Evolutionary conservation across 2,888 invertebrate species (phyloP).

Genomic region (Apocheima hispidaria): DNA sequence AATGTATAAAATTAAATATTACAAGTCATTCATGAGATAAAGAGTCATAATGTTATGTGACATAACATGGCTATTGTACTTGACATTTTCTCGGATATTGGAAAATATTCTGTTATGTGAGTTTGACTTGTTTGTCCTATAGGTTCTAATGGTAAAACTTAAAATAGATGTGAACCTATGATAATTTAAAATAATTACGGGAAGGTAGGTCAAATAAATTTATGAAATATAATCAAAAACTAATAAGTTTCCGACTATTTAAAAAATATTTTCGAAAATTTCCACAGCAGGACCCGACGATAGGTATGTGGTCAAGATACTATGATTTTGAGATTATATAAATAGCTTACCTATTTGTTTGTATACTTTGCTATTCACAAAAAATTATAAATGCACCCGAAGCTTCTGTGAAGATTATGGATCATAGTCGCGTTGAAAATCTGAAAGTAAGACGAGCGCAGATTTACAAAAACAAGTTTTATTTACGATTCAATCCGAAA

Average conservation of each 20-base stretch:
- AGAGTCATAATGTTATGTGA: neutral
- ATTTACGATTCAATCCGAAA: neutral
- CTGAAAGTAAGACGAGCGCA: slow-evolving; percentile 31
- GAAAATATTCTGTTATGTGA: neutral
- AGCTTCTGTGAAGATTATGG: slow-evolving; percentile 15
- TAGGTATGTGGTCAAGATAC: neutral
- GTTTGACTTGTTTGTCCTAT: neutral
- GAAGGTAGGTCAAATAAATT: neutral
- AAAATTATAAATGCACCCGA: slow-evolving; percentile 18
- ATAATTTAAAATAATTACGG: neutral
- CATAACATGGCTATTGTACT: slow-evolving; percentile 1
- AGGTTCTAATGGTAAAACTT: neutral
- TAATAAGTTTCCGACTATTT: too few relatives aligned
- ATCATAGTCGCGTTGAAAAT: slow-evolving; percentile 23
- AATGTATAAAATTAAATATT: neutral
- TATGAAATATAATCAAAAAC: too few relatives aligned
- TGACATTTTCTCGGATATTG: neutral
- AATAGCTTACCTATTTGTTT: slow-evolving; percentile 21
- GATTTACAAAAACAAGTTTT: neutral
- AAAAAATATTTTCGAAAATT: neutral
- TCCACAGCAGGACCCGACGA: neutral
- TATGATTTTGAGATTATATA: neutral
- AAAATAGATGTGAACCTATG: neutral
- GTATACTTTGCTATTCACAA: neutral
- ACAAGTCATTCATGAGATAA: slow-evolving; percentile 9